Evolutionary conservation across 2,797 vertebrate genomes (phyloP), one percentile per base, ranked within the genome.

Genomic region (Sebastolobus alascanus): DNA sequence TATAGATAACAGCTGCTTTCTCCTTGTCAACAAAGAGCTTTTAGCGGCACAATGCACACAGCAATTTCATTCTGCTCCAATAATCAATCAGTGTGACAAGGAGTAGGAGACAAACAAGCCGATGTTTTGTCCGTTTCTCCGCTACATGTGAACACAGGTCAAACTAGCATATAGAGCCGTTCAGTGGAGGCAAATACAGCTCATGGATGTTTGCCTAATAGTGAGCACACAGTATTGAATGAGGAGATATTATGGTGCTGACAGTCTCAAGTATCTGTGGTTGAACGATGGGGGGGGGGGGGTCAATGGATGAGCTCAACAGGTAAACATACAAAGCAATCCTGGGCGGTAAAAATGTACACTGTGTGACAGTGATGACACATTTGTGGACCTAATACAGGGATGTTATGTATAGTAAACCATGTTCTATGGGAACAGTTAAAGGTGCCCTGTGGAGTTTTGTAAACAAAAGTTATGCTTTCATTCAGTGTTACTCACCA

Each of bases 21-120:
- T 46, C 71, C 66, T 74, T 70, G 65, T 89, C 77, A 86, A 65
- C 83, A 79, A 63, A 68, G 55, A 71, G 73, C 65, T 68, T n/a
- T 61, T 37, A 25, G 43, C 4, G 1, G 65, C 63, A 63, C 73
- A 89, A 46, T 87, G 78, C 68, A 78, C 75, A 83, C 63, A 55
- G 75, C 27, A n/a, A 71, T 75, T 84, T 80, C 43, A 78, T 63
- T 74, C 63, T 63, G 68, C 54, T 68, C 43, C 74, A 40, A 46
- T 78, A 73, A 89, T 92, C 85, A 77, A 70, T 91, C 87, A 85
- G 12, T 61, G 40, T 70, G 73, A 86, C 50, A 66, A 73, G 64
- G 77, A 60, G 64, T 18, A 20, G 46, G 46, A 75, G 20, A 37
- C 68, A 84, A 60, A 82, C n/a, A 70, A 74, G 73, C 50, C 13